These are phyloP conservation scores for Burhinus bistriatus DNA, from an alignment of 2,113 vertebrate species.

Conservation along the genomic window DNA sequence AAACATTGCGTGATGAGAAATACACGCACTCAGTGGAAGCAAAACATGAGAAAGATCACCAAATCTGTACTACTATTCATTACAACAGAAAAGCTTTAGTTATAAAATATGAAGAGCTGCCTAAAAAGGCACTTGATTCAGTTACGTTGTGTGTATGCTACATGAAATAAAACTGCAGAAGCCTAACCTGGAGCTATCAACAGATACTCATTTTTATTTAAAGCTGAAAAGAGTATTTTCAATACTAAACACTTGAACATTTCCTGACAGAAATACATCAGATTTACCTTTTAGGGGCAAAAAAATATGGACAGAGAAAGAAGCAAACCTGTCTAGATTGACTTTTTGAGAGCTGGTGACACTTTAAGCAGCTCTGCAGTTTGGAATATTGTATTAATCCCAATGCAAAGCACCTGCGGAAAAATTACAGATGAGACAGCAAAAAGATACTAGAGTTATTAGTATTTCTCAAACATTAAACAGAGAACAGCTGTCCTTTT, in stretches of 20 bases:
- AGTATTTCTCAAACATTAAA: constrained; percentile 8
- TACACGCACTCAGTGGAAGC: fast-evolving
- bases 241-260: not conserved
- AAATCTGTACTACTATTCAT: not conserved
- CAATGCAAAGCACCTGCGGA: not conserved
- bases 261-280: not conserved
- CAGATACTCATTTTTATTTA: not conserved
- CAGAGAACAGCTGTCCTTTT: not conserved
- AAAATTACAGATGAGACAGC: not conserved
- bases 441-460: not conserved
- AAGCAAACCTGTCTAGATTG: not conserved
- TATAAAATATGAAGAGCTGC: not conserved
- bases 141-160: fast-evolving
- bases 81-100: not conserved
- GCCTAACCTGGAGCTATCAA: not conserved
- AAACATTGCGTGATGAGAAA: not conserved
- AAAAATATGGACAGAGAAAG: not conserved
- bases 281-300: not conserved
- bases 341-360: not conserved
- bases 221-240: not conserved
- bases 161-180: not conserved
- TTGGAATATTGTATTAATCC: not conserved
- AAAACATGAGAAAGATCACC: not conserved
- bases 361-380: not conserved
- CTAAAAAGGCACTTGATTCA: not conserved